Evolutionary conservation across 1,140 invertebrate genomes (phyloP), one percentile per base, ranked within the genome.

Genomic region (Drosophila tsacasi): DNA sequence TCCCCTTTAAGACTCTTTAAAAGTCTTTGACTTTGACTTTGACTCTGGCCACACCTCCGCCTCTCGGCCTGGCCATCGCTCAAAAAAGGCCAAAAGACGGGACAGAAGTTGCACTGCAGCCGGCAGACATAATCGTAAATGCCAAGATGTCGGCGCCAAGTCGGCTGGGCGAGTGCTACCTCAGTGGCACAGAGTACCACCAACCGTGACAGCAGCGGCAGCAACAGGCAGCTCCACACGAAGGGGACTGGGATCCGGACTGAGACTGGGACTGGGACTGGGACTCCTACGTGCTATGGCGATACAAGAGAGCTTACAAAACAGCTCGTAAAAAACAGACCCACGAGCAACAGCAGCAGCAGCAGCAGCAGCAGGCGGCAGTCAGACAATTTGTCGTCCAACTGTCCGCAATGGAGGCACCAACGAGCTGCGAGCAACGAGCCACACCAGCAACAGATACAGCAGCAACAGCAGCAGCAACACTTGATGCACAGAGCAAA

Each of bases 371-470:
- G 52, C 81, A 44, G 62, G 50, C 81, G 72, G 71, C 67, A 64
- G 76, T 52, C 83, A 87, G 85, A 87, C 84, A 87, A 87, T 81
- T 87, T 87, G 84, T 87, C 84, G 84, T 87, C 74, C 84, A 81
- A 81, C 79, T 81, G 78, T 81, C 64, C 64, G 78, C 76, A 78
- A 71, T 79, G 76, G 75, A 71, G 59, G 76, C 66, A 72, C 54
- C 75, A 68, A 37, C 54, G 32, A 55, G 66, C 52, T 52, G 19
- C 39, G 19, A 55, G 66, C 52, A 62, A 19, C 39, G 15, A 52
- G n/a, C 47, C 25, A 40, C 44, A 49, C 6, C 23, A 59, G 54
- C 63, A 78, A 40, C 67, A 69, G 61, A 58, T 27, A 73, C 59
- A 46, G 66, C 65, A 32, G 10, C 23, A 55, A 40, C 75, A 63